phyloP scores from a whole-genome alignment of 1,140 invertebrate species.

The Drosophila ambigua region DNA sequence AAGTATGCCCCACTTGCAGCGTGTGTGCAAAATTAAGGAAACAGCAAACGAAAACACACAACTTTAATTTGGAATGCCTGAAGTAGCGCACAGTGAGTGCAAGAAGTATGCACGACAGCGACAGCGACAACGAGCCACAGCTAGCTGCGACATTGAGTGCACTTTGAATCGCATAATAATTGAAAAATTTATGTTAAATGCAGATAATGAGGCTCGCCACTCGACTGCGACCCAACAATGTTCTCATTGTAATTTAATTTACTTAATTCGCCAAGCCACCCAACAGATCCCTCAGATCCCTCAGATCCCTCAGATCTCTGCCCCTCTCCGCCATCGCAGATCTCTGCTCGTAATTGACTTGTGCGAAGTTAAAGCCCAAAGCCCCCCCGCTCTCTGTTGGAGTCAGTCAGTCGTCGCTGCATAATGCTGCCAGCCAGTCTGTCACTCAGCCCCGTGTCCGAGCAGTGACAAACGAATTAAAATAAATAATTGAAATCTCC shows the following conservation, averaged over 20 bases:
- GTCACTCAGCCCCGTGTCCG: conserved; percentile 26
- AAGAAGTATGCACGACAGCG: conserved; percentile 40
- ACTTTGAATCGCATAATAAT: conserved; percentile 80
- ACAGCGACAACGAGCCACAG: neutral
- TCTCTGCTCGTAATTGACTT: conserved; percentile 38
- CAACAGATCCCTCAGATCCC: conserved; percentile 5
- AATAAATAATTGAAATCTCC: conserved; percentile 67
- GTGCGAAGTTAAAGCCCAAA: conserved; percentile 39
- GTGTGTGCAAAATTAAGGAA: conserved; percentile 8
- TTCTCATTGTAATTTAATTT: conserved; percentile 78
- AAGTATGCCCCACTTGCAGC: no score
- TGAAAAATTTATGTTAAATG: conserved; percentile 79
- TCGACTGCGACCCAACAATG: conserved; percentile 55
- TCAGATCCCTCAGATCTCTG: conserved; percentile 6
- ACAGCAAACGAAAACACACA: conserved; percentile 30
- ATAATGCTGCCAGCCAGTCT: neutral
- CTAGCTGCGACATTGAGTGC: conserved; percentile 40
- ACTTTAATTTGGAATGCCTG: conserved; percentile 43
- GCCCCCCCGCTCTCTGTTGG: neutral
- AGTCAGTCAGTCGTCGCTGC: no score
- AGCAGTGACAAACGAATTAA: conserved; percentile 62
- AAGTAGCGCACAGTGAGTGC: conserved; percentile 35
- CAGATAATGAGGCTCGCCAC: conserved; percentile 67
- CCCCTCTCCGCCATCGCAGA: no score
- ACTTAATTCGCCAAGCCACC: conserved; percentile 62